A percentile compares a stretch with the other conserved stretches of the same genome.
phyloP scores from a whole-genome alignment of 1,140 invertebrate genomes.

The Carposina sasakii region DNA sequence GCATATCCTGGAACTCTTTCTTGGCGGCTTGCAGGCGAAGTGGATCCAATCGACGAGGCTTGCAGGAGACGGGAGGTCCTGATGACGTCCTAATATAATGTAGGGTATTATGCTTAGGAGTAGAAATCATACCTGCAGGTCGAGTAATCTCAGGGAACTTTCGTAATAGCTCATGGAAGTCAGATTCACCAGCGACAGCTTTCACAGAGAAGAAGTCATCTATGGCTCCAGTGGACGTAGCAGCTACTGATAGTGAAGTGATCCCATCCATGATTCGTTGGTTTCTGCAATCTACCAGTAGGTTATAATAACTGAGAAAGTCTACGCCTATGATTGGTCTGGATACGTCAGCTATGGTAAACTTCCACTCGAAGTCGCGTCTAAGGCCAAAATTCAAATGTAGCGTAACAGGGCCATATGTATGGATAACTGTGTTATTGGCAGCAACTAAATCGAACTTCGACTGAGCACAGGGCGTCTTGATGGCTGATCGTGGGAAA shows the following conservation, averaged over 20 bases:
- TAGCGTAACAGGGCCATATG: constrained; percentile 37
- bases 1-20: constrained; percentile 44
- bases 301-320: constrained; percentile 36
- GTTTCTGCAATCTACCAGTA: constrained; percentile 38
- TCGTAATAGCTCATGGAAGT: constrained; percentile 18
- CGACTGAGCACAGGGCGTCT: constrained; percentile 11
- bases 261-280: constrained; percentile 25
- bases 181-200: constrained; percentile 15
- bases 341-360: constrained; percentile 53
- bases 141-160: constrained; percentile 24
- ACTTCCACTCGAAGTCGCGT: constrained; percentile 47
- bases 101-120: constrained; percentile 19
- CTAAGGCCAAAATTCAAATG: constrained; percentile 41
- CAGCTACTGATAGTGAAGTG: constrained; percentile 18
- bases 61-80: constrained; percentile 44
- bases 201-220: constrained; percentile 22
- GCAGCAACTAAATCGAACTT: constrained; percentile 30
- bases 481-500: constrained; percentile 24
- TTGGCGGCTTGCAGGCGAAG: constrained; percentile 39
- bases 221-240: background rate
- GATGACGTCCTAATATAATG: constrained; percentile 26
- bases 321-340: constrained; percentile 50
- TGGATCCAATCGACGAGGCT: constrained; percentile 45
- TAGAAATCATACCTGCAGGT: constrained; percentile 19
- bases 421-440: constrained; percentile 35